Conservation (phyloP, 1,140 invertebrate genomes). For the Periplaneta americana region DNA sequence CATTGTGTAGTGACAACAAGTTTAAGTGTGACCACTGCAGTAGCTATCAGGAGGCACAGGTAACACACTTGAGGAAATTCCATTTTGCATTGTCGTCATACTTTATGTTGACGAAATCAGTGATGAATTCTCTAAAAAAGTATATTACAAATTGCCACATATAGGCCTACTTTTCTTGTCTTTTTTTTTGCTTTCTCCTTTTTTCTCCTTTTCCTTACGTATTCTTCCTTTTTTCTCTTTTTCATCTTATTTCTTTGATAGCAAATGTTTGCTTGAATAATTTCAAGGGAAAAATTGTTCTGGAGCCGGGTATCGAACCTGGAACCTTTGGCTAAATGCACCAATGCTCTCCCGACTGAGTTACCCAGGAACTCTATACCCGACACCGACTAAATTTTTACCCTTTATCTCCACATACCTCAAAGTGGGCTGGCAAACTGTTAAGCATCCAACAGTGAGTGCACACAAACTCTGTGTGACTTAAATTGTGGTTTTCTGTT, state of each 20-base stretch:
- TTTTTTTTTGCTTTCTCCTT: not conserved
- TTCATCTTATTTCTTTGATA: not conserved
- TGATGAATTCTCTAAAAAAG: not conserved
- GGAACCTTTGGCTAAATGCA: too few relatives aligned
- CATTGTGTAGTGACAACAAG: slow-evolving; percentile 98
- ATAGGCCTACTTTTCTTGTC: not conserved
- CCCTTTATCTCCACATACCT: too few relatives aligned
- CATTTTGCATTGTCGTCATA: not conserved
- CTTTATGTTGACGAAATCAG: not conserved
- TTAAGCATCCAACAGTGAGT: too few relatives aligned
- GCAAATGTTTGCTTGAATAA: too few relatives aligned
- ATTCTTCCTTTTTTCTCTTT: not conserved
- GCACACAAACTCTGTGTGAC: too few relatives aligned
- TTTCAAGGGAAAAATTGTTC: too few relatives aligned
- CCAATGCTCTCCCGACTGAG: too few relatives aligned
- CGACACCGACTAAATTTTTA: too few relatives aligned
- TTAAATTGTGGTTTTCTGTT: too few relatives aligned
- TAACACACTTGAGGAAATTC: slow-evolving; percentile 45
- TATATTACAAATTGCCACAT: not conserved
- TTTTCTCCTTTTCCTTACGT: not conserved
- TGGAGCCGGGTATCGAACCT: too few relatives aligned
- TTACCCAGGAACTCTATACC: too few relatives aligned
- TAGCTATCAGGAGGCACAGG: slow-evolving; percentile 97
- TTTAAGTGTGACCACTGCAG: slow-evolving; percentile 99
- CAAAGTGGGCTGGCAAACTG: too few relatives aligned